Evolutionary conservation across 2,797 vertebrate species (phyloP).

Genomic region (Macropus fuliginosus): DNA sequence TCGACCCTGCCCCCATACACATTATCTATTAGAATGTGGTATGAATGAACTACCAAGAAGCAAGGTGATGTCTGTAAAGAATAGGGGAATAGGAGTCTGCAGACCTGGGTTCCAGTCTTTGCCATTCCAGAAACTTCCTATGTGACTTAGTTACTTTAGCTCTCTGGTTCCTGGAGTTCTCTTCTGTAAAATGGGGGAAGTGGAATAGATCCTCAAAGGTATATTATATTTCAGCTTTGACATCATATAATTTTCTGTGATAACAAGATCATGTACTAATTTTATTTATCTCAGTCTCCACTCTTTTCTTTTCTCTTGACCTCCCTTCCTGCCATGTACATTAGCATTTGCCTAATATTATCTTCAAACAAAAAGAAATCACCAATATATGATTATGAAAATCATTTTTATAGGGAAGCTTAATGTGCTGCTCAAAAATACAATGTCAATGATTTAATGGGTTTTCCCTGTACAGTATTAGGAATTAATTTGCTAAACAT

Average conservation of each 20-base stretch:
- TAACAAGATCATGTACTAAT: background rate
- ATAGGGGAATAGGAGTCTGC: background rate
- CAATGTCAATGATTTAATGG: conserved; percentile 44
- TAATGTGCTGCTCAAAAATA: background rate
- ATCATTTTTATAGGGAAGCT: background rate
- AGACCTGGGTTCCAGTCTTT: background rate
- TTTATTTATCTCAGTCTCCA: background rate
- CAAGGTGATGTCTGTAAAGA: background rate
- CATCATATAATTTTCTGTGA: background rate
- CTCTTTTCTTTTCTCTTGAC: background rate
- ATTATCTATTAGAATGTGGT: background rate
- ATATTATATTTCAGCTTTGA: background rate
- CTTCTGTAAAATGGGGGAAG: background rate
- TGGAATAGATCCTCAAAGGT: background rate
- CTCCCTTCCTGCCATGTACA: background rate
- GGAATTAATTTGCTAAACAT: conserved; percentile 66
- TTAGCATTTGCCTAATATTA: background rate
- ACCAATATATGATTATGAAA: background rate
- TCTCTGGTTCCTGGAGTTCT: background rate
- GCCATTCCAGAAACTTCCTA: background rate
- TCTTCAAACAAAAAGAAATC: background rate
- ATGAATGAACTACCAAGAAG: background rate
- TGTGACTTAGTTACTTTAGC: background rate
- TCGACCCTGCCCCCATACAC: no score
- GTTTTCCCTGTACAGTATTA: conserved; percentile 50